Conservation (phyloP, 2,888 invertebrate species). For the Xanthorhoe spadicearia region DNA sequence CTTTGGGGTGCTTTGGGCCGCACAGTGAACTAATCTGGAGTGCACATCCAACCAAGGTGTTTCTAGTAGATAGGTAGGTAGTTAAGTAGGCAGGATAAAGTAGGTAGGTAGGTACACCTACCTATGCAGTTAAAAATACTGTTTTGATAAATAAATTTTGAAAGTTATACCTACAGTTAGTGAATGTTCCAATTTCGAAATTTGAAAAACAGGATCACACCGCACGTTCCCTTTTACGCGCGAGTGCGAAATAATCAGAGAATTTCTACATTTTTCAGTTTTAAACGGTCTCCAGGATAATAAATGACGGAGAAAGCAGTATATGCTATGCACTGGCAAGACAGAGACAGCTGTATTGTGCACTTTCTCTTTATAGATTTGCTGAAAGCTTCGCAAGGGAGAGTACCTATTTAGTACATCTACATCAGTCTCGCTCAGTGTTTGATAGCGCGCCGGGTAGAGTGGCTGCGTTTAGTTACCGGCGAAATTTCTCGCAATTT, state of each 20-base stretch:
- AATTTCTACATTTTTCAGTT: constrained; percentile 49
- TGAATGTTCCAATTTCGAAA: neutral
- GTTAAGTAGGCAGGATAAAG: too few relatives aligned
- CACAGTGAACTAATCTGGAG: too few relatives aligned
- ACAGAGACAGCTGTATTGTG: constrained; percentile 60
- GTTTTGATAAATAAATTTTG: too few relatives aligned
- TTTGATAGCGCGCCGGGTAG: constrained; percentile 36
- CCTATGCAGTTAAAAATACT: too few relatives aligned
- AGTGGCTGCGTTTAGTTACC: constrained; percentile 31
- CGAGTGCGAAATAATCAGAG: too few relatives aligned
- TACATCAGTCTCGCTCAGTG: constrained; percentile 40
- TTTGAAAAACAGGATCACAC: constrained; percentile 21
- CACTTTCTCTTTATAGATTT: constrained; percentile 80
- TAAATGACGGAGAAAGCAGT: constrained; percentile 54
- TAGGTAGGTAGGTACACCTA: too few relatives aligned
- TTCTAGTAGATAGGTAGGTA: too few relatives aligned
- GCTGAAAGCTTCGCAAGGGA: constrained; percentile 65
- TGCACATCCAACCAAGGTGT: too few relatives aligned
- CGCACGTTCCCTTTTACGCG: constrained; percentile 53
- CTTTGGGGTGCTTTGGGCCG: too few relatives aligned
- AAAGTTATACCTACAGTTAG: too few relatives aligned
- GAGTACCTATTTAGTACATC: constrained; percentile 40
- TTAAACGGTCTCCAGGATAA: constrained; percentile 64
- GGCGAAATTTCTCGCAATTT: constrained; percentile 22
- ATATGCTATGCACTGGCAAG: constrained; percentile 40